These are phyloP conservation scores for Idaea straminata DNA, from an alignment of 2,888 invertebrate species.

Conservation along the genomic window DNA sequence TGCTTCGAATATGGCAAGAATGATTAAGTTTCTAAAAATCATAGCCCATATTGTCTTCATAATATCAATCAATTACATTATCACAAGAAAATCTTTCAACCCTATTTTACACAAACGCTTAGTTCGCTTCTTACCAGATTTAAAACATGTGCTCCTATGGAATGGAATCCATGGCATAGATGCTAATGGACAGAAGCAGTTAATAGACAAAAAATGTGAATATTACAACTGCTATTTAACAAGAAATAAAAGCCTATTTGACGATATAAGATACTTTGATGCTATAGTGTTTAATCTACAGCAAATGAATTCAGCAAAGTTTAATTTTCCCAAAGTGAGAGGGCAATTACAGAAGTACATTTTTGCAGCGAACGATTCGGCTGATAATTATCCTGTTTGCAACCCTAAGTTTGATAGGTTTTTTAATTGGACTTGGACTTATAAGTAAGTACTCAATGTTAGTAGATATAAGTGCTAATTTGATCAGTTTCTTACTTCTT, in stretches of 20 bases:
- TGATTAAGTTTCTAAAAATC: conserved; percentile 32
- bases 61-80: conserved; percentile 26
- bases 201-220: conserved; percentile 44
- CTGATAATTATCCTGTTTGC: conserved; percentile 62
- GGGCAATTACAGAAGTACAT: conserved; percentile 57
- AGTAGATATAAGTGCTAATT: background rate
- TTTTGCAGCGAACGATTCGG: conserved; percentile 60
- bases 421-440: conserved; percentile 74
- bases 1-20: conserved; percentile 32
- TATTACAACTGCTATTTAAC: conserved; percentile 60
- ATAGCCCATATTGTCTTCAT: conserved; percentile 32
- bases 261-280: conserved; percentile 57
- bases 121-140: conserved; percentile 46
- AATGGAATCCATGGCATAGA: conserved; percentile 40
- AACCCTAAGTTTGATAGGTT: conserved; percentile 50
- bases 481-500: conserved; percentile 6
- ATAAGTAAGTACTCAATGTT: conserved; percentile 44
- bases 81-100: conserved; percentile 28
- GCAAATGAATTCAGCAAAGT: conserved; percentile 37
- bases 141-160: conserved; percentile 63
- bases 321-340: conserved; percentile 41
- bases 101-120: conserved; percentile 33
- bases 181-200: conserved; percentile 45
- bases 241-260: conserved; percentile 46
- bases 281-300: conserved; percentile 57